phyloP scores from a whole-genome alignment of 2,797 vertebrate species.

The Gadopsis marmoratus region DNA sequence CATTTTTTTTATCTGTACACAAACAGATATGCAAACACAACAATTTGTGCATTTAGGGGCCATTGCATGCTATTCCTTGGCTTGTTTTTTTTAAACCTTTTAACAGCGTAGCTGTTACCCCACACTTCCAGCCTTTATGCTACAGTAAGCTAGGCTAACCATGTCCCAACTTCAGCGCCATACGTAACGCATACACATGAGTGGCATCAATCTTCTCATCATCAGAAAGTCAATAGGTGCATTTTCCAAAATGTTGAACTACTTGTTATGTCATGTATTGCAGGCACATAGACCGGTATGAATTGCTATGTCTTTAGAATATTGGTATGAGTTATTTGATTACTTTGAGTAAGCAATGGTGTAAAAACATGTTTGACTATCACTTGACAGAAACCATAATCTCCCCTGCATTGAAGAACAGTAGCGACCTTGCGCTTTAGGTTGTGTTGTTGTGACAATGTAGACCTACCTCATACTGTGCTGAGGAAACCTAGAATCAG shows the following conservation, averaged over 20 bases:
- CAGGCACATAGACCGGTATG: background rate
- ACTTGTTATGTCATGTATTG: background rate
- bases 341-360: background rate
- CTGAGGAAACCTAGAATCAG: slow-evolving; percentile 17
- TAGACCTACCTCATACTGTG: background rate
- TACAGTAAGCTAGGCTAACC: background rate
- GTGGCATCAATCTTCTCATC: too few relatives aligned
- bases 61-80: background rate
- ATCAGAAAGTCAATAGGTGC: background rate
- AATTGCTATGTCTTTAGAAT: background rate
- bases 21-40: background rate
- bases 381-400: background rate
- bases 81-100: background rate
- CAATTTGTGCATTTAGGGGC: background rate
- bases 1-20: background rate
- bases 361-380: too few relatives aligned
- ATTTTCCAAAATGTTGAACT: background rate
- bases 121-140: background rate
- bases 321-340: background rate
- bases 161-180: background rate
- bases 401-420: background rate
- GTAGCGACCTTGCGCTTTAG: background rate
- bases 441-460: background rate
- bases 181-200: too few relatives aligned
- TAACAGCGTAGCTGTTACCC: background rate